These are phyloP conservation scores for Poecilus cupreus DNA, from an alignment of 2,888 invertebrate genomes.

Conservation along the genomic window DNA sequence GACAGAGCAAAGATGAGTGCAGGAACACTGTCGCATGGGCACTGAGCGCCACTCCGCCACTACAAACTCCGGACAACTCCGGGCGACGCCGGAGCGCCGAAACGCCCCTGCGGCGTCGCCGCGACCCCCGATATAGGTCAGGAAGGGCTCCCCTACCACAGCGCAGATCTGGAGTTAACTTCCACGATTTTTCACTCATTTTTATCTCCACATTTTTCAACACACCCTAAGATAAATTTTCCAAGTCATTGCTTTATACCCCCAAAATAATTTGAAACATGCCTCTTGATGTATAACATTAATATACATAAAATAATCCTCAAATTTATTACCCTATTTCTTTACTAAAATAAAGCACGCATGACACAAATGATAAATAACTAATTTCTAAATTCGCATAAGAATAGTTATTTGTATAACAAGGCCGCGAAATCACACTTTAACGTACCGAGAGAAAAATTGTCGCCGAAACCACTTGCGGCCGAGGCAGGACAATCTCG, in stretches of 20 bases:
- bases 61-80: neutral
- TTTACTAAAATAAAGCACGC: neutral
- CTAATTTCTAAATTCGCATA: neutral
- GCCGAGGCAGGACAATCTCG: too few species aligned
- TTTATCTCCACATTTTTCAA: slow-evolving; percentile 36
- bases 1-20: too few species aligned
- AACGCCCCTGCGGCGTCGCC: slow-evolving; percentile 45
- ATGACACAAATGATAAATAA: neutral
- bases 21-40: neutral
- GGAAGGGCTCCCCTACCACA: neutral
- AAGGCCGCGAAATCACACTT: too few species aligned
- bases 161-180: neutral
- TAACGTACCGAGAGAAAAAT: too few species aligned
- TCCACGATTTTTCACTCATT: slow-evolving; percentile 27
- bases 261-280: slow-evolving; percentile 30
- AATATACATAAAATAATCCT: slow-evolving; percentile 8
- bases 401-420: too few species aligned
- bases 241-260: slow-evolving; percentile 31
- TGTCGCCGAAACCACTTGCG: too few species aligned
- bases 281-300: slow-evolving; percentile 16
- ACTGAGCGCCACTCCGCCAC: neutral
- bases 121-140: slow-evolving; percentile 40
- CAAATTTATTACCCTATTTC: neutral
- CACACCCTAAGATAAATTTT: slow-evolving; percentile 28
- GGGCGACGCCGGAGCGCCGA: slow-evolving; percentile 69